phyloP scores from a whole-genome alignment of 2,888 invertebrate genomes.

The Pseudococcus viburni region DNA sequence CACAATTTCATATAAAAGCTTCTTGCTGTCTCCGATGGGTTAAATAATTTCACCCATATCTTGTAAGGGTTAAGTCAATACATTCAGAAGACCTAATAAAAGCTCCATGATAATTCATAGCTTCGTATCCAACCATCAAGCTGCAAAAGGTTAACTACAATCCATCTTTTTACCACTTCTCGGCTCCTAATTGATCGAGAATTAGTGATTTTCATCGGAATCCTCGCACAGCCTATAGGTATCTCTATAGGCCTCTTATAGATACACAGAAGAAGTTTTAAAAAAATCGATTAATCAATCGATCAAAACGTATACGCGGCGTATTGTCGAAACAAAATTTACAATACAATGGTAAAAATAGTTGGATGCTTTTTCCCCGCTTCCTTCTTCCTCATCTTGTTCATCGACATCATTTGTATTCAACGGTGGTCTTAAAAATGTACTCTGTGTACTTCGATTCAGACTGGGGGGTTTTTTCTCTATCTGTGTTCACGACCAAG shows the following conservation, averaged over 20 bases:
- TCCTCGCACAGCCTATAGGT: neutral
- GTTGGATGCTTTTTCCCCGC: neutral
- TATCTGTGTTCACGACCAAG: constrained; percentile 26
- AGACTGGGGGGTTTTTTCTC: neutral
- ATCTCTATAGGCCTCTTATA: neutral
- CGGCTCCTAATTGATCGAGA: neutral
- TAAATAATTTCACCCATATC: too few relatives aligned
- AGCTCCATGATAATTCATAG: too few relatives aligned
- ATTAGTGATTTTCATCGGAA: neutral
- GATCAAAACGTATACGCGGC: constrained; percentile 27
- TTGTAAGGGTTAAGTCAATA: too few relatives aligned
- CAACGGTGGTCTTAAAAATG: constrained; percentile 22
- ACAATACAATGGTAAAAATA: constrained; percentile 31
- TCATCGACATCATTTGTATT: constrained; percentile 46
- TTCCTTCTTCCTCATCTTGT: neutral
- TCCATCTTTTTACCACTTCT: constrained; percentile 13
- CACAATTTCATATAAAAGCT: too few relatives aligned
- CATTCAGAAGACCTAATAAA: too few relatives aligned
- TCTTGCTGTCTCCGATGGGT: too few relatives aligned
- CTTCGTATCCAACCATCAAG: too few relatives aligned
- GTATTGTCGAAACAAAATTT: constrained; percentile 55
- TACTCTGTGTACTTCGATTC: too few relatives aligned
- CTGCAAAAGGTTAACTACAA: neutral
- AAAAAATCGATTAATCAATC: constrained; percentile 53
- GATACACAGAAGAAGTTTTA: neutral